These are phyloP conservation scores for Oppia nitens DNA, from an alignment of 1,140 invertebrate genomes.

Conservation along the genomic window DNA sequence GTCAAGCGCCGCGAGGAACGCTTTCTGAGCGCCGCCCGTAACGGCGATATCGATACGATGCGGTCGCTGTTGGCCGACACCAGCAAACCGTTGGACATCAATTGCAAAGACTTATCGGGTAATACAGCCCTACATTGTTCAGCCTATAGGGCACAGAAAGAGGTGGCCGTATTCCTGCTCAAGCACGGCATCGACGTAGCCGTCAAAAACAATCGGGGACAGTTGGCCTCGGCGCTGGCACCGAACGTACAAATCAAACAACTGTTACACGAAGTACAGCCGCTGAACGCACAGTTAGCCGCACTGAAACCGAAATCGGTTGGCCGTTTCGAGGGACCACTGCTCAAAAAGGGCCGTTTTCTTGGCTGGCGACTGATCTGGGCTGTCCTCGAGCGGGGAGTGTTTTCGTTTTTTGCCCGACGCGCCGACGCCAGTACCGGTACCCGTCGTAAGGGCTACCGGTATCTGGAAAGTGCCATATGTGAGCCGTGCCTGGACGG, in stretches of 20 bases:
- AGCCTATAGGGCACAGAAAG: conserved; percentile 43
- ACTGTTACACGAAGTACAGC: conserved; percentile 40
- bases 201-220: conserved; percentile 33
- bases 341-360: conserved; percentile 39
- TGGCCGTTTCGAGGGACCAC: conserved; percentile 41
- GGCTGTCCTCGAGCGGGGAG: conserved; percentile 46
- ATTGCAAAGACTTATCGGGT: conserved; percentile 34
- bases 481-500: conserved; percentile 31
- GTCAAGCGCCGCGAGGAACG: conserved; percentile 31
- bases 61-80: conserved; percentile 25
- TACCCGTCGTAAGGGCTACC: conserved; percentile 39
- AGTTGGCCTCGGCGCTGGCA: conserved; percentile 42
- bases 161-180: conserved; percentile 44
- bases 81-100: conserved; percentile 12
- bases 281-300: conserved; percentile 37
- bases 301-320: conserved; percentile 30
- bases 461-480: conserved; percentile 45
- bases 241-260: conserved; percentile 43
- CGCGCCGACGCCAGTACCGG: conserved; percentile 43
- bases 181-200: conserved; percentile 37
- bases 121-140: conserved; percentile 50
- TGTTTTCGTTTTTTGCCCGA: conserved; percentile 42
- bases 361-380: conserved; percentile 44
- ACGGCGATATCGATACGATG: conserved; percentile 37
- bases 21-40: conserved; percentile 40